A percentile compares a stretch with the other conserved stretches of the same genome.
These are phyloP conservation scores for Zaprionus davidi DNA, from an alignment of 1,140 invertebrate species.

Conservation along the genomic window DNA sequence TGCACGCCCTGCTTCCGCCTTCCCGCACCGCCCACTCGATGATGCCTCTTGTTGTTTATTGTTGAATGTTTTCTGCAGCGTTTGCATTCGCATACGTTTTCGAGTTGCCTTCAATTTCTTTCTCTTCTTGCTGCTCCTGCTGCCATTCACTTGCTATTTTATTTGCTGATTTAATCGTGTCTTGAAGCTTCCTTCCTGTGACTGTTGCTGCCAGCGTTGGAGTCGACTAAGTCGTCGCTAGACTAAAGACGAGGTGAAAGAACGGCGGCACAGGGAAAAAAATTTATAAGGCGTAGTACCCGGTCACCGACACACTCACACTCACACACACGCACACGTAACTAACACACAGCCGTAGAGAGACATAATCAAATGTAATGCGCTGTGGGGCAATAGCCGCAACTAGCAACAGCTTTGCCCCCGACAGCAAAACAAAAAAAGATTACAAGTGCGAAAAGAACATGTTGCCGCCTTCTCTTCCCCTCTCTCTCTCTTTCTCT, in stretches of 20 bases:
- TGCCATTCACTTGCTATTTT: slow-evolving; percentile 70
- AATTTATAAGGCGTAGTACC: slow-evolving; percentile 72
- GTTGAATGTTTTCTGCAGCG: slow-evolving; percentile 43
- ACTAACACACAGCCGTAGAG: slow-evolving; percentile 29
- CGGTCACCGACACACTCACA: slow-evolving; percentile 17
- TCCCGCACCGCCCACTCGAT: background rate
- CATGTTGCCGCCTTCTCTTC: slow-evolving; percentile 10
- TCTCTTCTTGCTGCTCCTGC: slow-evolving; percentile 52
- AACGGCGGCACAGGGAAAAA: slow-evolving; percentile 28
- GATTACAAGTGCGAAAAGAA: slow-evolving; percentile 48
- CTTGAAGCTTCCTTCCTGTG: slow-evolving; percentile 80
- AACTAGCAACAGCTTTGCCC: slow-evolving; percentile 68
- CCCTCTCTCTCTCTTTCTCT: background rate
- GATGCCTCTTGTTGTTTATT: slow-evolving; percentile 3
- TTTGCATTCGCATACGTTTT: slow-evolving; percentile 50
- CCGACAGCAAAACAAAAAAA: slow-evolving; percentile 45
- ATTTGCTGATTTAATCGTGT: slow-evolving; percentile 81
- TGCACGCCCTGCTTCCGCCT: background rate
- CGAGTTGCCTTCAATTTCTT: slow-evolving; percentile 55
- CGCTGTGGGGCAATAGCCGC: slow-evolving; percentile 71
- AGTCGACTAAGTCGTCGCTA: background rate
- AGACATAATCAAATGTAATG: slow-evolving; percentile 78
- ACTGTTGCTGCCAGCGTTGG: slow-evolving; percentile 52
- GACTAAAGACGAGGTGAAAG: background rate
- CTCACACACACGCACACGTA: slow-evolving; percentile 8